Base-by-base conservation (phyloP, 2,888 invertebrate species). In the Endomychus coccineus region DNA sequence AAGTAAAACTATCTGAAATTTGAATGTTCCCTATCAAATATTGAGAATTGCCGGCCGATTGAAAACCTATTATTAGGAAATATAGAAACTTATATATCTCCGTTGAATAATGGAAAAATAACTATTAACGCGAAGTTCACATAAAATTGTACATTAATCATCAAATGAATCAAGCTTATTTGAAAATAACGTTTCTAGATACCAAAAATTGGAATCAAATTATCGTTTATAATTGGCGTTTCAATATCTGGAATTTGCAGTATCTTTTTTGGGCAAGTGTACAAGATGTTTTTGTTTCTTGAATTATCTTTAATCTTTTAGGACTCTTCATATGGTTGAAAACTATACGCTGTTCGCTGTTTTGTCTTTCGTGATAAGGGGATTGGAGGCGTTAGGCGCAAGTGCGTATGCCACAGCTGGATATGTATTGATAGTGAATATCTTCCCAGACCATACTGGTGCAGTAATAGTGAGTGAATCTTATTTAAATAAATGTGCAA, bases 331-430 rank as follows among this genome's bases (percentile, higher is more conserved):
- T 29, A 62, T 73, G 46, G 70, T 83, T 39, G 68, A 78, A 21
- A 72, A 77, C 47, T 69, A 75, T 25, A 60, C 62, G 2, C 67
- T 69, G 2, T 86, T 84, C 61, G 75, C 78, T 4, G 59, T 66
- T 1, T 71, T 80, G 27, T 83, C 83, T 52, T 83, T 85, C 62
- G 49, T 79, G 30, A 78, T 83, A 19, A 72, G 85, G 34, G 77
- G 79, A 2, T 60, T 83, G 40, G 84, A 83, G 59, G 85, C 84
- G 0, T 58, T 84, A 1, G 85, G 84, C 0, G 78, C 81, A 4
- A 78, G 83, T 50, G 82, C 82, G 0, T 83, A 80, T 58, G 75
- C 81, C 4, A 84, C 84, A 1, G 81, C 85, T 17, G 77, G 80
- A 53, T 84, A 82, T 55, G 83, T 85, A 28, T 80, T 82, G 52